phyloP scores from a whole-genome alignment of 2,888 invertebrate species.

The Nephrocerus scutellatus region DNA sequence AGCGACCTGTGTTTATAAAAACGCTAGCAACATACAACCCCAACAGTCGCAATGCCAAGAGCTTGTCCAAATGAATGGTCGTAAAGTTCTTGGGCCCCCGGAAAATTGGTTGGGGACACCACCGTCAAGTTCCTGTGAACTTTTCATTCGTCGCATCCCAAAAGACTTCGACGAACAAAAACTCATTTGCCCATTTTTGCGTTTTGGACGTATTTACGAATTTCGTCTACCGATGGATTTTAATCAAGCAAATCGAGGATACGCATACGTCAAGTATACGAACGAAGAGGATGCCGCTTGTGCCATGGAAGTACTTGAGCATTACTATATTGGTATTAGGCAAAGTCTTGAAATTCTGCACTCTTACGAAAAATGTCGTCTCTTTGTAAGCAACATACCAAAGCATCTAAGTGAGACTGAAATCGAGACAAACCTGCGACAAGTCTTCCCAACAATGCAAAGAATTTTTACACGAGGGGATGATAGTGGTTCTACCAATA shows the following conservation, averaged over 20 bases:
- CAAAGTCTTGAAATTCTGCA: constrained; percentile 31
- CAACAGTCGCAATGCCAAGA: no score
- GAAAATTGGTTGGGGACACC: constrained; percentile 31
- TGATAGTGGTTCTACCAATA: no score
- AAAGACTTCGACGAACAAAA: constrained; percentile 26
- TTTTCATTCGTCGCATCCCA: constrained; percentile 33
- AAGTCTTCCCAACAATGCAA: constrained; percentile 30
- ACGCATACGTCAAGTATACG: constrained; percentile 33
- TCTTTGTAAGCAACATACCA: constrained; percentile 37
- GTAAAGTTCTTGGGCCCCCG: constrained; percentile 31
- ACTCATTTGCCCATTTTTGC: constrained; percentile 29
- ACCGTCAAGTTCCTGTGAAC: constrained; percentile 31
- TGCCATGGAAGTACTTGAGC: constrained; percentile 33
- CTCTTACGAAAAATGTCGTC: constrained; percentile 34
- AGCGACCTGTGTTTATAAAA: no score
- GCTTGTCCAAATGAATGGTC: constrained; percentile 33
- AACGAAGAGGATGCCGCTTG: constrained; percentile 31
- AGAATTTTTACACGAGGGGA: constrained; percentile 24
- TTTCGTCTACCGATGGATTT: constrained; percentile 36
- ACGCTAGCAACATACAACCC: no score
- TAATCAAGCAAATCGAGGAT: constrained; percentile 32
- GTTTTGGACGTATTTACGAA: constrained; percentile 36
- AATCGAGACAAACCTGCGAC: constrained; percentile 27
- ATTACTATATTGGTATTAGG: constrained; percentile 26
- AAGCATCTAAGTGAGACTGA: constrained; percentile 27